Evolutionary conservation across 2,797 vertebrate genomes (phyloP).

Genomic region (Silurus aristotelis): DNA sequence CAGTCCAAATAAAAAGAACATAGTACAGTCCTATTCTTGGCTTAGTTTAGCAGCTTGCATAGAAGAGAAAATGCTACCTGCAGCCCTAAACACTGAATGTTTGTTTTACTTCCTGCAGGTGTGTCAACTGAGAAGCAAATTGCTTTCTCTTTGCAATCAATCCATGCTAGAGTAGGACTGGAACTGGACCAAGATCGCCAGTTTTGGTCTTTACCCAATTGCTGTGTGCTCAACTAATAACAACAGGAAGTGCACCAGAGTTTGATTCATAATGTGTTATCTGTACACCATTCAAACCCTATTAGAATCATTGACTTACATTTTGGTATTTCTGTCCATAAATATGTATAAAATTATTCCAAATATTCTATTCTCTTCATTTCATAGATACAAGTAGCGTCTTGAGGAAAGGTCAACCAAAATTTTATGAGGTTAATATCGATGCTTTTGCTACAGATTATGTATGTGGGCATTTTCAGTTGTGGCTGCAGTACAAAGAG

Average conservation of each 20-base stretch:
- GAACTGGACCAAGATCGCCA: not conserved
- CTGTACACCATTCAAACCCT: not conserved
- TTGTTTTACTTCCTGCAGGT: slow-evolving; percentile 5
- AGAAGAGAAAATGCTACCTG: not conserved
- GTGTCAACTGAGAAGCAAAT: not conserved
- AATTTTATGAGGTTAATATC: too few species aligned
- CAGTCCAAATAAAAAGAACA: not conserved
- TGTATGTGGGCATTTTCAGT: too few species aligned
- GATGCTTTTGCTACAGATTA: too few species aligned
- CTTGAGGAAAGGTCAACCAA: too few species aligned
- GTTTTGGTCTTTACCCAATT: not conserved
- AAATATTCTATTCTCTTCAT: too few species aligned
- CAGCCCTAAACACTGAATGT: not conserved
- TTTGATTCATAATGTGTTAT: not conserved
- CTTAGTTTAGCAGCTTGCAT: not conserved
- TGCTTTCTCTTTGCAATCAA: not conserved
- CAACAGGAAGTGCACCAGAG: not conserved
- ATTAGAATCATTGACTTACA: too few species aligned
- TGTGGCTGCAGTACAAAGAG: too few species aligned
- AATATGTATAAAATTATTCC: too few species aligned
- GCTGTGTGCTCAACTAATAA: not conserved
- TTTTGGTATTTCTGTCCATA: too few species aligned
- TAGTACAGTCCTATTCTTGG: not conserved
- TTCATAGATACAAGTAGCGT: too few species aligned
- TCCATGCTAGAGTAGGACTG: not conserved